Percentiles rank a stretch among this genome's conserved stretches.
These are phyloP conservation scores for Basileuterus tristriatus DNA, from an alignment of 2,797 vertebrate species.

Conservation along the genomic window DNA sequence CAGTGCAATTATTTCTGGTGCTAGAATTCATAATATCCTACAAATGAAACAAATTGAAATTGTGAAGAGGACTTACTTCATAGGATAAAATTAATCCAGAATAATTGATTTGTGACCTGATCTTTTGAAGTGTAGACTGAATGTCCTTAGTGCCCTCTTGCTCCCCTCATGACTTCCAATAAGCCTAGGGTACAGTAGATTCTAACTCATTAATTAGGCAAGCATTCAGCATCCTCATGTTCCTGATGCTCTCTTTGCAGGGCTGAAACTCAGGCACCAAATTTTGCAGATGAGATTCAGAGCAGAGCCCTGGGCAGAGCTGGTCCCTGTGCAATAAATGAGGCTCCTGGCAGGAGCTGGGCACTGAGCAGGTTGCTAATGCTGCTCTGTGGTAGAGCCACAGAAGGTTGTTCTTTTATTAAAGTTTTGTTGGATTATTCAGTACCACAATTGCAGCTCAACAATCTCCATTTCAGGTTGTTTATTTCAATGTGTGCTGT, in stretches of 20 bases:
- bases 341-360: background rate
- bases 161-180: background rate
- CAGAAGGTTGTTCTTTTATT: background rate
- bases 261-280: background rate
- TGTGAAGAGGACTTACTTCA: background rate
- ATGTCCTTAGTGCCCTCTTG: conserved; percentile 10
- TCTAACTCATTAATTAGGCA: conserved; percentile 29
- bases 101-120: conserved; percentile 50
- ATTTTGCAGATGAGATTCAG: background rate
- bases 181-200: background rate
- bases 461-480: background rate
- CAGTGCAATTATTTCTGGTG: background rate
- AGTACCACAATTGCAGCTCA: rapidly evolving
- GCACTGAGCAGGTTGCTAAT: background rate
- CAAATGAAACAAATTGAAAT: conserved; percentile 26
- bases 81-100: conserved; percentile 23
- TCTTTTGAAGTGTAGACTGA: background rate
- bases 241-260: conserved; percentile 9
- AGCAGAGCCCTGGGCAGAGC: background rate
- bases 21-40: background rate
- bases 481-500: background rate
- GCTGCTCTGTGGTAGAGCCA: background rate
- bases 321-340: background rate
- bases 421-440: background rate
- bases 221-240: background rate